Evolutionary conservation across 2,888 invertebrate genomes (phyloP).

Genomic region (Mesoligia furuncula): DNA sequence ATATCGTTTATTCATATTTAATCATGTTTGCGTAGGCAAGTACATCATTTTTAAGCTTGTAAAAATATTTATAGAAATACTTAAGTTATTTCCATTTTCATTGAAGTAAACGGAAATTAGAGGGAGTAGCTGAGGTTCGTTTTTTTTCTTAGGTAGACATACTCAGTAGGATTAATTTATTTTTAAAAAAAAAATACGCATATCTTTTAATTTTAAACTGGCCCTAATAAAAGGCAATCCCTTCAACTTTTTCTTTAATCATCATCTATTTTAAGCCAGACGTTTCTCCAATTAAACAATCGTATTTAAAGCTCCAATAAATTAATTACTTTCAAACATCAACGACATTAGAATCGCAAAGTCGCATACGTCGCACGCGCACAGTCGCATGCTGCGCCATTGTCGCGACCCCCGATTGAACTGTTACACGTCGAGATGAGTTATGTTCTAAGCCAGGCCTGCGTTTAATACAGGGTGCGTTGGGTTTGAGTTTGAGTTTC

Average conservation of each 20-base stretch:
- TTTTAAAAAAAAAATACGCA: not conserved
- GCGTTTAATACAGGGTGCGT: slow-evolving; percentile 71
- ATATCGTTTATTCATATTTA: slow-evolving; percentile 33
- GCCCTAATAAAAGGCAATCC: not conserved
- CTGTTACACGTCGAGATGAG: slow-evolving; percentile 86
- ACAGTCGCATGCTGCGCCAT: slow-evolving; percentile 81
- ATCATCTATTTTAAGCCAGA: not conserved
- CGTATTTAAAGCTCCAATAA: slow-evolving; percentile 43
- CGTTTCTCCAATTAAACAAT: slow-evolving; percentile 21
- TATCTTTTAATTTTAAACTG: not conserved
- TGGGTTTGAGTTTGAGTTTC: not conserved
- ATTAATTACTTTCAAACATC: slow-evolving; percentile 60
- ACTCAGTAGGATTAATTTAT: no score
- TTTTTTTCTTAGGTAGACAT: not conserved
- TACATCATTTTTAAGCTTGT: not conserved
- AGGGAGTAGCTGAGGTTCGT: not conserved
- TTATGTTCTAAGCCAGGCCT: slow-evolving; percentile 80
- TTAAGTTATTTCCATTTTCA: not conserved
- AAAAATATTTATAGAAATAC: not conserved
- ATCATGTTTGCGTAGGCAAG: not conserved
- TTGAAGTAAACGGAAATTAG: not conserved
- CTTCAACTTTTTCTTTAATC: not conserved
- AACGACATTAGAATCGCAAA: slow-evolving; percentile 69
- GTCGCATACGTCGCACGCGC: slow-evolving; percentile 76
- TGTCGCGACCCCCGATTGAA: slow-evolving; percentile 88